phyloP scores from a whole-genome alignment of 2,113 vertebrate species.

The Erpornis zantholeuca region DNA sequence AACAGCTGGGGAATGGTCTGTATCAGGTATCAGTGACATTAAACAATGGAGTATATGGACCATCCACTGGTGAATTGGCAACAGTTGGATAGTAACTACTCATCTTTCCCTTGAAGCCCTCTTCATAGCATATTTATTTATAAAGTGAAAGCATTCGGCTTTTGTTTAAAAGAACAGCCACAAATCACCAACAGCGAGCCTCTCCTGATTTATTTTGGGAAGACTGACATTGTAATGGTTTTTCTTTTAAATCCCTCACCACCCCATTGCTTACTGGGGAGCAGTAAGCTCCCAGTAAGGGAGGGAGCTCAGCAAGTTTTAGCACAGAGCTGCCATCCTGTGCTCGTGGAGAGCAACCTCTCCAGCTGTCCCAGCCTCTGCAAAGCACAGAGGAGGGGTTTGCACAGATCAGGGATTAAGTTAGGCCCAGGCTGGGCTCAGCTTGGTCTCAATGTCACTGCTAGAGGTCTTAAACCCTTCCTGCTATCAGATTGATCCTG shows the following conservation, averaged over 20 bases:
- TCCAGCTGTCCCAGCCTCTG: fast-evolving
- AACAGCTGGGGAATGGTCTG: neutral
- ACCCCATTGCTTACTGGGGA: fast-evolving
- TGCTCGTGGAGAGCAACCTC: neutral
- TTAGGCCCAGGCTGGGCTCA: neutral
- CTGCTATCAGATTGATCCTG: neutral
- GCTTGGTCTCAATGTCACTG: neutral
- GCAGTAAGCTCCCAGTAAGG: no score
- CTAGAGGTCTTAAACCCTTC: neutral
- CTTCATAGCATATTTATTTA: neutral
- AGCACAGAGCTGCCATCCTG: neutral
- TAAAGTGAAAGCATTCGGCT: neutral
- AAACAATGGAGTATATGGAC: neutral
- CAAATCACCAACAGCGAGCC: neutral
- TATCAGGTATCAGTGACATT: neutral
- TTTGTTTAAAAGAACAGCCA: neutral
- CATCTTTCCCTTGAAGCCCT: neutral
- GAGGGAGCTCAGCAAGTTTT: neutral
- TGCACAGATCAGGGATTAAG: neutral
- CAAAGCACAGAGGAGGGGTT: neutral
- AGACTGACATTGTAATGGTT: neutral
- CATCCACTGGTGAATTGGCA: neutral
- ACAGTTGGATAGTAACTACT: neutral
- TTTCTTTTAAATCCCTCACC: neutral
- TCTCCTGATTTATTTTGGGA: neutral